These are phyloP conservation scores for Gouania willdenowi DNA, from an alignment of 2,797 vertebrate species.

Conservation along the genomic window DNA sequence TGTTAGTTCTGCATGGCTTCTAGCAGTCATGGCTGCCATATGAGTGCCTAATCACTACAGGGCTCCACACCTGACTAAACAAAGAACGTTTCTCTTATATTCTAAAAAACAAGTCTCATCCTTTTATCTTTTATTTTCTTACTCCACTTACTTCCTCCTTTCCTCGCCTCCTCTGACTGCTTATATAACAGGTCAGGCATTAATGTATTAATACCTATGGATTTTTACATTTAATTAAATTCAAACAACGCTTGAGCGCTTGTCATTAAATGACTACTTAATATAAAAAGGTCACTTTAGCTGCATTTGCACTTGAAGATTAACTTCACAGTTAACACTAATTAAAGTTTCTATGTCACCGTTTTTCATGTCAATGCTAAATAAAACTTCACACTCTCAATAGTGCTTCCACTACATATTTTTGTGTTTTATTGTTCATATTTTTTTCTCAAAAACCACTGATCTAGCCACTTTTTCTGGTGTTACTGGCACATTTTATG, in stretches of 20 bases:
- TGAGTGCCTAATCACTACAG: slow-evolving; percentile 73
- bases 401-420: no score
- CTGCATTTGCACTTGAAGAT: slow-evolving; percentile 2
- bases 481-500: no score
- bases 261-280: slow-evolving; percentile 26
- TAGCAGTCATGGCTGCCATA: slow-evolving; percentile 66
- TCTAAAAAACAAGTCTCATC: slow-evolving; percentile 33
- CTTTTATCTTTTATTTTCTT: slow-evolving; percentile 31
- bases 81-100: slow-evolving; percentile 64
- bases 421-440: no score
- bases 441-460: no score
- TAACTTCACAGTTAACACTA: slow-evolving; percentile 11
- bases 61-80: slow-evolving; percentile 76
- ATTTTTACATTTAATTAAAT: slow-evolving; percentile 50
- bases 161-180: slow-evolving; percentile 18
- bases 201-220: slow-evolving; percentile 37
- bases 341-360: no score
- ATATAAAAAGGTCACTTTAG: slow-evolving; percentile 23
- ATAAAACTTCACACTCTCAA: not conserved
- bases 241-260: slow-evolving; percentile 27
- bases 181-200: slow-evolving; percentile 38
- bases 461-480: no score
- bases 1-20: slow-evolving; percentile 79
- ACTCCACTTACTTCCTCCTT: slow-evolving; percentile 3
- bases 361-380: no score